Evolutionary conservation across 2,888 invertebrate species (phyloP).

Genomic region (Monochamus alternatus): DNA sequence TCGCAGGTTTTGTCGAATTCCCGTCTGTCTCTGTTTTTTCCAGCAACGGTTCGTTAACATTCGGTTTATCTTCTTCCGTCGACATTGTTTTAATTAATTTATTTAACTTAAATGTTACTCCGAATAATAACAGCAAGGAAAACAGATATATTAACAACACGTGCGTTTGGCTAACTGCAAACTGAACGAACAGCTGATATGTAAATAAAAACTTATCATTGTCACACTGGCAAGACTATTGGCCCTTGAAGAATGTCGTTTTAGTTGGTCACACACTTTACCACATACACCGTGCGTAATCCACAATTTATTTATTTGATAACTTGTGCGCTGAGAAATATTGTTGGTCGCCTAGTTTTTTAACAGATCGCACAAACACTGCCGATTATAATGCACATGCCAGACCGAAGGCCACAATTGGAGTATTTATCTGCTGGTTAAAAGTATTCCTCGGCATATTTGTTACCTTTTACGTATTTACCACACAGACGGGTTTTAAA

Average conservation of each 20-base stretch:
- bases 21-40: slow-evolving; percentile 47
- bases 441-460: slow-evolving; percentile 18
- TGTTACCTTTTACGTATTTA: slow-evolving; percentile 6
- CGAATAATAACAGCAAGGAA: background rate
- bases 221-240: slow-evolving; percentile 37
- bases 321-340: slow-evolving; percentile 12
- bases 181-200: slow-evolving; percentile 49
- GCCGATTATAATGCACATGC: slow-evolving; percentile 34
- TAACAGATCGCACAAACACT: slow-evolving; percentile 26
- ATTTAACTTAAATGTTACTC: slow-evolving; percentile 19
- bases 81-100: slow-evolving; percentile 49
- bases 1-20: slow-evolving; percentile 37
- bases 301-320: slow-evolving; percentile 26
- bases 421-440: slow-evolving; percentile 28
- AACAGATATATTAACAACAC: slow-evolving; percentile 24
- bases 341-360: slow-evolving; percentile 30
- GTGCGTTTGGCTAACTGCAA: slow-evolving; percentile 34
- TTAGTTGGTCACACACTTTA: slow-evolving; percentile 27
- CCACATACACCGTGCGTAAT: slow-evolving; percentile 10
- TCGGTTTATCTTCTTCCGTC: slow-evolving; percentile 46
- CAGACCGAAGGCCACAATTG: slow-evolving; percentile 29
- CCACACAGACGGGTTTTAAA: background rate
- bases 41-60: slow-evolving; percentile 56
- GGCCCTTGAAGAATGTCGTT: slow-evolving; percentile 34
- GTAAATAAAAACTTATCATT: slow-evolving; percentile 55